A percentile compares a stretch with the other conserved stretches of the same genome.
phyloP scores from a whole-genome alignment of 2,113 vertebrate genomes.

The Poeciliopsis retropinna region DNA sequence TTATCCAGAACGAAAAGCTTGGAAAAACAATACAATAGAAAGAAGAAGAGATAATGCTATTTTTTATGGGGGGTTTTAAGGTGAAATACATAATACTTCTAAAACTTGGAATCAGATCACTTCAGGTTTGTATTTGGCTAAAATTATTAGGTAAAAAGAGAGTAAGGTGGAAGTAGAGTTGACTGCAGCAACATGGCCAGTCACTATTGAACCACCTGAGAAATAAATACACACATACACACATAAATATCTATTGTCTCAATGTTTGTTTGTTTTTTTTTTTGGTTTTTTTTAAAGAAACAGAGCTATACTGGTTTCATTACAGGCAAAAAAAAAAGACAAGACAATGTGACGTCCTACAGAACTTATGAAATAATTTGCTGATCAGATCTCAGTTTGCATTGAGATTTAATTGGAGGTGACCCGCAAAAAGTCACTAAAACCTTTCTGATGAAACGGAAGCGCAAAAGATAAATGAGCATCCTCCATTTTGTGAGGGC shows the following conservation, averaged over 20 bases:
- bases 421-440: no score
- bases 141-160: background rate
- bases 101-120: background rate
- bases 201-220: background rate
- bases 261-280: background rate
- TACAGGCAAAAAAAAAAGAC: no score
- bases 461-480: background rate
- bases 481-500: background rate
- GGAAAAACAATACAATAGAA: no score
- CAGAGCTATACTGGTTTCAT: no score
- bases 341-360: no score
- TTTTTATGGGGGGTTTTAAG: background rate
- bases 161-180: background rate
- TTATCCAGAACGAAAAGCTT: no score
- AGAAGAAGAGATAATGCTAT: no score
- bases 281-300: no score
- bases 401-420: no score
- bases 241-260: background rate
- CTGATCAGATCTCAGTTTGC: no score
- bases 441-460: no score
- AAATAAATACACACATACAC: background rate
- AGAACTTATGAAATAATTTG: no score
- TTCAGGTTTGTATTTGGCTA: background rate
- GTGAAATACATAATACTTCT: background rate
- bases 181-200: background rate